These are phyloP conservation scores for Pelodytes ibericus DNA, from an alignment of 2,797 vertebrate species.

Conservation along the genomic window DNA sequence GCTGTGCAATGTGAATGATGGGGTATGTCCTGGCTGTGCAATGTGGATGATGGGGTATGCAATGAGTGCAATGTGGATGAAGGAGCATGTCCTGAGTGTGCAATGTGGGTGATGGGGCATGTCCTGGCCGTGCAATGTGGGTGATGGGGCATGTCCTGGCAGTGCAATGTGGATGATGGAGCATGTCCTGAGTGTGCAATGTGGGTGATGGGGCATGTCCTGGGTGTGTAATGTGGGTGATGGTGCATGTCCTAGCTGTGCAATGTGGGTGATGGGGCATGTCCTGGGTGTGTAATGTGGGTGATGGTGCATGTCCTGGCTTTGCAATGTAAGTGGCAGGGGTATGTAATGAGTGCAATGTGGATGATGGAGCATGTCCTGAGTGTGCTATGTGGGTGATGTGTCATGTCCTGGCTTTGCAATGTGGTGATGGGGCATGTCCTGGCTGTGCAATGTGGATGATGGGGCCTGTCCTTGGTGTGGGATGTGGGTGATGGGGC, in stretches of 20 bases:
- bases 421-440: too few species aligned
- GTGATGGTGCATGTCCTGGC: too few species aligned
- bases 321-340: neutral
- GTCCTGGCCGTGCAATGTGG: neutral
- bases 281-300: neutral
- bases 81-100: neutral
- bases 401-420: neutral
- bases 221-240: neutral
- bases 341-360: neutral
- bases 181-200: neutral
- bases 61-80: neutral
- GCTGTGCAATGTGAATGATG: neutral
- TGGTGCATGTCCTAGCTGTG: too few species aligned
- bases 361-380: too few species aligned
- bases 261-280: neutral
- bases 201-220: neutral
- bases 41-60: too few species aligned
- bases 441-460: neutral
- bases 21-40: neutral
- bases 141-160: neutral
- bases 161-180: neutral
- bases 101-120: too few species aligned
- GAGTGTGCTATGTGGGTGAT: neutral
- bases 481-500: too few species aligned
- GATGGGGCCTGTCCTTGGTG: neutral